Conservation (phyloP, 2,888 invertebrate species). For the Adelphocoris suturalis region DNA sequence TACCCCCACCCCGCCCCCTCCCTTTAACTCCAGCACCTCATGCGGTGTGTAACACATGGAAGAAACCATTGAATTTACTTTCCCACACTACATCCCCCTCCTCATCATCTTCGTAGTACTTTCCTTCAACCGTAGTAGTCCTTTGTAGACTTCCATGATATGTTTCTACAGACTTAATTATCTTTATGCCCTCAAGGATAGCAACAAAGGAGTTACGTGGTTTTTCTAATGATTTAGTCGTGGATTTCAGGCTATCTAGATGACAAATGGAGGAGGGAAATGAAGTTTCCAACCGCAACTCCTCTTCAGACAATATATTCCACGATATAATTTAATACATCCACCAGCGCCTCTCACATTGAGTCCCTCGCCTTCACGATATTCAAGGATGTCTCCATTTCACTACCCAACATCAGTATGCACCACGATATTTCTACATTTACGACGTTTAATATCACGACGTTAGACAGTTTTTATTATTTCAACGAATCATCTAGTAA, state of each 20-base stretch:
- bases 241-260: constrained; percentile 36
- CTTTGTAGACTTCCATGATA: constrained; percentile 42
- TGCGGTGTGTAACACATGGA: constrained; percentile 41
- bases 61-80: constrained; percentile 52
- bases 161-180: constrained; percentile 23
- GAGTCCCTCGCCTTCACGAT: neutral
- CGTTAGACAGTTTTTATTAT: too few relatives aligned
- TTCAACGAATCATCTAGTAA: too few relatives aligned
- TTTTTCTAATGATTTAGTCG: constrained; percentile 49
- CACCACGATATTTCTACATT: too few relatives aligned
- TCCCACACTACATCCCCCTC: neutral
- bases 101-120: neutral
- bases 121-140: neutral
- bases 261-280: constrained; percentile 43
- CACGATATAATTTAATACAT: constrained; percentile 15
- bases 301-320: constrained; percentile 14
- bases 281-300: constrained; percentile 34
- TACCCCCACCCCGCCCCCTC: neutral
- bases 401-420: neutral
- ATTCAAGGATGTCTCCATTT: neutral
- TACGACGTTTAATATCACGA: too few relatives aligned
- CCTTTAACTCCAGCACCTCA: constrained; percentile 35
- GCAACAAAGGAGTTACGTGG: constrained; percentile 20
- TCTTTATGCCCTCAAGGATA: constrained; percentile 45
- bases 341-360: neutral